Evolutionary conservation across 92 coral and sea anemone genomes (phyloP).

Genomic region (Pocillopora grandis): DNA sequence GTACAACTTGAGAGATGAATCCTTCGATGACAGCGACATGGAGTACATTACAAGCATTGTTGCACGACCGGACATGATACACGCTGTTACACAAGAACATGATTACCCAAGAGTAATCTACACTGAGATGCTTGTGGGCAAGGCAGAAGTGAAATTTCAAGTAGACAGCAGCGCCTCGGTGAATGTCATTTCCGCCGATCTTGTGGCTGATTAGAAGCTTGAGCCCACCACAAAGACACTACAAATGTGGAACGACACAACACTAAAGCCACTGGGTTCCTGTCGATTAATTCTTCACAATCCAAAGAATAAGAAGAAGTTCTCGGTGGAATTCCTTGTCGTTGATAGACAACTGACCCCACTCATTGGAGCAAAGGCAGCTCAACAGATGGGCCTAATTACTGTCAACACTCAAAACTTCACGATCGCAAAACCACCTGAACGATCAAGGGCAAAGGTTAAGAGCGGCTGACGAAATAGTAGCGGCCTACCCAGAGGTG

Average conservation of each 20-base stretch:
- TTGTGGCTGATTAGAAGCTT: conserved; percentile 1
- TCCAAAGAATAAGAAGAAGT: conserved; percentile 41
- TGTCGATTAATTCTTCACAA: conserved; percentile 13
- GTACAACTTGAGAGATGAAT: conserved; percentile 10
- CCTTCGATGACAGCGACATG: conserved; percentile 8
- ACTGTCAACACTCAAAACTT: conserved; percentile 38
- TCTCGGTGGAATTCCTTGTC: conserved; percentile 38
- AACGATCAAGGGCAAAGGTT: background rate
- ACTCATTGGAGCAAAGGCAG: conserved; percentile 41
- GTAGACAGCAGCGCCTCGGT: conserved; percentile 25
- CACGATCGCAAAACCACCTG: background rate
- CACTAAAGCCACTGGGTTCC: conserved; percentile 1
- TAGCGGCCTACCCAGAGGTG: too few relatives aligned
- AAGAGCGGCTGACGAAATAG: too few relatives aligned
- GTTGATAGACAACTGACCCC: background rate
- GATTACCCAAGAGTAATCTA: conserved; percentile 9
- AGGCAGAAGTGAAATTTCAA: conserved; percentile 14
- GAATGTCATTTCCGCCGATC: conserved; percentile 14
- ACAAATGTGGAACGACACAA: background rate
- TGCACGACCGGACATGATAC: background rate
- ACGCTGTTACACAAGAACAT: background rate
- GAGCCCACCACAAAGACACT: conserved; percentile 1
- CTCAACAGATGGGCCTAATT: conserved; percentile 27
- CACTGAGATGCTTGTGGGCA: conserved; percentile 22
- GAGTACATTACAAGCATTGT: conserved; percentile 14